phyloP scores from a whole-genome alignment of 2,888 invertebrate genomes.

The Torymus tubicola region DNA sequence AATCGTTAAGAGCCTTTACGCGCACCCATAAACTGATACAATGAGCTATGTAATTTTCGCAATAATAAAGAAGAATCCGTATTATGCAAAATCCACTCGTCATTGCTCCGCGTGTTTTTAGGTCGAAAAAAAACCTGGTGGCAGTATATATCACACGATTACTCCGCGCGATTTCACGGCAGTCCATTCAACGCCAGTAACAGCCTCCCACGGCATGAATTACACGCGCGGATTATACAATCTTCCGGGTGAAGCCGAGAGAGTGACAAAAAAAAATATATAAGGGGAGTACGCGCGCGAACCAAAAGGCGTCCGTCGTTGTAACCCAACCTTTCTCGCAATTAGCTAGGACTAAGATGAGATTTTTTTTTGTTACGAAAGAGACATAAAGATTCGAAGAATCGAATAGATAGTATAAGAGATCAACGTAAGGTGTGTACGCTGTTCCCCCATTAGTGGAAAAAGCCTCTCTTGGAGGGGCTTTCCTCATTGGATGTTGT shows the following conservation, averaged over 20 bases:
- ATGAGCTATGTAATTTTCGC: conserved; percentile 3
- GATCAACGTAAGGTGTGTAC: neutral
- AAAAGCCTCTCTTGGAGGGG: conserved; percentile 21
- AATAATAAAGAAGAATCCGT: neutral
- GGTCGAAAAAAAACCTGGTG: neutral
- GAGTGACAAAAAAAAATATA: neutral
- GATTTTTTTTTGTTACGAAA: conserved; percentile 38
- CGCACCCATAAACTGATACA: neutral
- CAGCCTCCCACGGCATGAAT: neutral
- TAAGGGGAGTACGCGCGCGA: conserved; percentile 5
- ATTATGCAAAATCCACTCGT: neutral
- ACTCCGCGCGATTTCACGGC: conserved; percentile 2
- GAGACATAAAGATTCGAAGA: conserved; percentile 25
- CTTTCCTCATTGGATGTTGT: neutral
- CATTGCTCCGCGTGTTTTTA: neutral
- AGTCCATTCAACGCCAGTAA: neutral
- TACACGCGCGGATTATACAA: conserved; percentile 9
- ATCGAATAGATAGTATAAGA: conserved; percentile 3
- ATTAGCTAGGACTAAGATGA: conserved; percentile 45
- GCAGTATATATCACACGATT: too few relatives aligned
- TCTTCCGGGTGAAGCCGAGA: conserved; percentile 7
- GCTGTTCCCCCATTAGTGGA: neutral
- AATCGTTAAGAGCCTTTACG: neutral
- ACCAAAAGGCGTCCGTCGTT: conserved; percentile 25
- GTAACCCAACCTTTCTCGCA: conserved; percentile 46